phyloP scores from a whole-genome alignment of 2,888 invertebrate species.

The Drosophila yooni region DNA sequence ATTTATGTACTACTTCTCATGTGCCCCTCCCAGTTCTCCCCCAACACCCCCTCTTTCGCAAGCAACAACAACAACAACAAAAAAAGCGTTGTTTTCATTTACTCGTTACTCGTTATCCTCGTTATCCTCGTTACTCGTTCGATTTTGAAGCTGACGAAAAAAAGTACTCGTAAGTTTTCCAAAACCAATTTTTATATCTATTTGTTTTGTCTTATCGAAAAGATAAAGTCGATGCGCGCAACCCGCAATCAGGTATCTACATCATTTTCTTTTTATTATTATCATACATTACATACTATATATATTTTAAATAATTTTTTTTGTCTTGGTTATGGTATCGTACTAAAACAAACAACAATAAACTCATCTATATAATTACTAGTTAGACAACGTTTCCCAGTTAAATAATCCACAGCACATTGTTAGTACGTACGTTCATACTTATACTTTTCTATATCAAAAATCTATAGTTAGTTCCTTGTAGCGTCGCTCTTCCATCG shows the following conservation, averaged over 20 bases:
- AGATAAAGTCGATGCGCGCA: conserved; percentile 28
- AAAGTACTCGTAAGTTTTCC: conserved; percentile 51
- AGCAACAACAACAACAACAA: conserved; percentile 1
- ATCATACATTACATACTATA: conserved; percentile 41
- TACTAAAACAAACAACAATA: conserved; percentile 51
- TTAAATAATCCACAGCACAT: conserved; percentile 50
- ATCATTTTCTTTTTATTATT: conserved; percentile 54
- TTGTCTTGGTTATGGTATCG: conserved; percentile 69
- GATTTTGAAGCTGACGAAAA: conserved; percentile 34
- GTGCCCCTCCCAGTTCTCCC: conserved; percentile 1
- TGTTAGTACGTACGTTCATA: conserved; percentile 66
- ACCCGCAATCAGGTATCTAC: conserved; percentile 65
- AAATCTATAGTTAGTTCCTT: conserved; percentile 51
- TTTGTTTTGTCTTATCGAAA: conserved; percentile 21
- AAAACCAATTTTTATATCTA: conserved; percentile 5
- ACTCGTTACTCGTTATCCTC: conserved; percentile 38
- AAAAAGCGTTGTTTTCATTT: conserved; percentile 34
- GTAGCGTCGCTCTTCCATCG: conserved; percentile 58
- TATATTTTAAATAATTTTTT: conserved; percentile 43
- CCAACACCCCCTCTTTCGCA: not conserved
- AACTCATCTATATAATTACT: conserved; percentile 10
- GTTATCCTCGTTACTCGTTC: conserved; percentile 43
- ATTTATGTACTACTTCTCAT: conserved; percentile 38
- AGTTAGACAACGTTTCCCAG: conserved; percentile 36
- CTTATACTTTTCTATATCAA: conserved; percentile 32